phyloP scores from a whole-genome alignment of 2,113 vertebrate species.

The Etheostoma cragini region DNA sequence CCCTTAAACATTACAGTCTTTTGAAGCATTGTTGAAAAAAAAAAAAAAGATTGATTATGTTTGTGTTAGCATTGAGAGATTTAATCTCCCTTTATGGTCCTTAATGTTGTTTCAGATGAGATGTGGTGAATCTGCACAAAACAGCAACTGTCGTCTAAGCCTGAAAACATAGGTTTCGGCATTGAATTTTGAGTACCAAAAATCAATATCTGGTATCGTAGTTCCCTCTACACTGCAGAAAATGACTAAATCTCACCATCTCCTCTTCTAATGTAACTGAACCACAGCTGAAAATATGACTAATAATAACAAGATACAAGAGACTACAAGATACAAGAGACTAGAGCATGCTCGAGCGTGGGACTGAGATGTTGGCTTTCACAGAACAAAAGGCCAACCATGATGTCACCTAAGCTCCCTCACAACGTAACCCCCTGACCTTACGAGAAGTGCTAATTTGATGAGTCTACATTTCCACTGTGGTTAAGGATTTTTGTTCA shows the following conservation, averaged over 20 bases:
- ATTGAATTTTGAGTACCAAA: neutral
- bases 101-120: neutral
- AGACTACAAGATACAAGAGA: constrained; percentile 25
- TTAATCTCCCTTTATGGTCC: neutral
- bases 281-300: constrained; percentile 71
- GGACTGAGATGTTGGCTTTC: constrained; percentile 50
- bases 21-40: neutral
- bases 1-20: neutral
- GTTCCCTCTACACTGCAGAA: neutral
- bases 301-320: constrained; percentile 34
- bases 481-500: constrained; percentile 64
- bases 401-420: constrained; percentile 70
- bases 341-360: constrained; percentile 29
- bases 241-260: constrained; percentile 48
- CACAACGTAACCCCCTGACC: constrained; percentile 71
- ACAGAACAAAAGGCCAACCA: constrained; percentile 57
- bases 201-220: neutral
- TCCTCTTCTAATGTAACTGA: constrained; percentile 12
- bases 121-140: constrained; percentile 3
- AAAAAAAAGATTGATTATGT: too few species aligned
- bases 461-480: constrained; percentile 78
- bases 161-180: neutral
- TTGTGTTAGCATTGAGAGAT: neutral
- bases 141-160: neutral
- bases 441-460: constrained; percentile 66